Evolutionary conservation across 2,113 vertebrate species (phyloP).

Genomic region (Otolemur garnettii): DNA sequence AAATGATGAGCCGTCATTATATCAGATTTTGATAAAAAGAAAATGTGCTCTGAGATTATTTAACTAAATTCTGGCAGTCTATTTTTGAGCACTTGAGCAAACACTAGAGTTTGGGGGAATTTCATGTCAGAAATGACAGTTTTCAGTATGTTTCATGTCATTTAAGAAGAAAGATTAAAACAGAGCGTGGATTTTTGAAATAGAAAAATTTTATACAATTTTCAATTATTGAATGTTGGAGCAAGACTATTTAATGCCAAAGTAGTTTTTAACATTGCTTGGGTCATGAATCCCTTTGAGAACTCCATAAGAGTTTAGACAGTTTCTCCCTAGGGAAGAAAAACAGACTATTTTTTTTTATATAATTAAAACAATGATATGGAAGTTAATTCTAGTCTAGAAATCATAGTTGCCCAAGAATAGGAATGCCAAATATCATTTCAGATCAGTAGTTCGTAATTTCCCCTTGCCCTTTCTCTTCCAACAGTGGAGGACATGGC

Average conservation of each 20-base stretch:
- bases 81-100: neutral
- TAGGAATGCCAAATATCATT: slow-evolving; percentile 7
- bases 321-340: neutral
- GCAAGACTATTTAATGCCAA: neutral
- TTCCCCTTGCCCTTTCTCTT: neutral
- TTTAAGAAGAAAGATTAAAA: neutral
- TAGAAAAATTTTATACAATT: neutral
- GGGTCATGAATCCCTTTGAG: neutral
- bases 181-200: neutral
- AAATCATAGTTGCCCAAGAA: neutral
- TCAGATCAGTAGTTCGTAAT: neutral
- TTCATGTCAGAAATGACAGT: neutral
- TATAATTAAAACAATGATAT: neutral
- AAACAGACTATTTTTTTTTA: neutral
- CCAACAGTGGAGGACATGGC: neutral
- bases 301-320: neutral
- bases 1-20: neutral
- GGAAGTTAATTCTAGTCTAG: neutral
- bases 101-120: neutral
- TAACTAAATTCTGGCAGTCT: neutral
- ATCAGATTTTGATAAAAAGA: slow-evolving; percentile 13
- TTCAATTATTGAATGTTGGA: neutral
- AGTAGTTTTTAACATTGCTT: neutral
- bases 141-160: neutral
- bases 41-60: neutral